A percentile compares a stretch with the other conserved stretches of the same genome.
Evolutionary conservation across 2,797 vertebrate species (phyloP).

Genomic region (Sphenopsis melanotis): DNA sequence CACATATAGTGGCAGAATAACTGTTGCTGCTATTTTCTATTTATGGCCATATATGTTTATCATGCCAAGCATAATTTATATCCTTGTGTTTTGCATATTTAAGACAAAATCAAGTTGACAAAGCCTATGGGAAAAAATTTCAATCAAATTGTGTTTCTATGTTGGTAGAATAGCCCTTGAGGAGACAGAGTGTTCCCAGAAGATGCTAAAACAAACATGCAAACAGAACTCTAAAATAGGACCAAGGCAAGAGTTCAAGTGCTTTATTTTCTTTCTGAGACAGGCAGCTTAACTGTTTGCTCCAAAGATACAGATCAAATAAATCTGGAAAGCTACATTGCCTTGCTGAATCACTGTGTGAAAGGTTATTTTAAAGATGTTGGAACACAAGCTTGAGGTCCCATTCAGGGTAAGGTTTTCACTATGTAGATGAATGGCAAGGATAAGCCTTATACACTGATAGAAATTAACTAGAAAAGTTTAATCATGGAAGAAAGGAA

Average conservation of each 20-base stretch:
- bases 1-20: not conserved
- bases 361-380: not conserved
- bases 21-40: not conserved
- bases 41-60: not conserved
- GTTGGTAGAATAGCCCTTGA: conserved; percentile 40
- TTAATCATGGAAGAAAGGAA: not conserved
- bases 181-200: conserved; percentile 68
- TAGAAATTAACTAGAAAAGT: not conserved
- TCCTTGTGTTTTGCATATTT: not conserved
- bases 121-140: not conserved
- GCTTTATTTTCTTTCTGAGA: conserved; percentile 54
- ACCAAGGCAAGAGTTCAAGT: conserved; percentile 58
- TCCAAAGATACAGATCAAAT: conserved; percentile 43
- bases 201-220: conserved; percentile 63
- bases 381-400: not conserved
- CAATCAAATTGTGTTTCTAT: conserved; percentile 36
- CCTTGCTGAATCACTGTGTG: conserved; percentile 5
- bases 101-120: conserved; percentile 21
- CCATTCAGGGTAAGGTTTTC: not conserved
- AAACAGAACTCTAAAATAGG: conserved; percentile 58
- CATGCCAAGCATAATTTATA: conserved; percentile 19
- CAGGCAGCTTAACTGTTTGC: conserved; percentile 42
- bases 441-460: not conserved
- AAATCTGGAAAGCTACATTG: conserved; percentile 22
- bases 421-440: not conserved